Conservation (phyloP, 2,113 vertebrate species). For the Bagarius yarrelli region DNA sequence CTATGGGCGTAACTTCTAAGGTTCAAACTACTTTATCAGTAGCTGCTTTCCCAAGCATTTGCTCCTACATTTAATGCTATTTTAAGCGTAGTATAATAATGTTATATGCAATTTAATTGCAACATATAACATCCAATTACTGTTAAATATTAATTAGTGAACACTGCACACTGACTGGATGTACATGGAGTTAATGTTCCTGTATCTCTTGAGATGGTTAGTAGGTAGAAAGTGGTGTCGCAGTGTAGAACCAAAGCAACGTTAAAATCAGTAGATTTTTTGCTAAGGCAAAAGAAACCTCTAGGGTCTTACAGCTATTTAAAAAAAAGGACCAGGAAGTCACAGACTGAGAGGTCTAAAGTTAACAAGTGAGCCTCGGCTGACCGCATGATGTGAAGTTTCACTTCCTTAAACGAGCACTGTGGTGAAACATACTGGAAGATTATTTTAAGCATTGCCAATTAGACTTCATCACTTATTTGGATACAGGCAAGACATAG, state of each 20-base stretch:
- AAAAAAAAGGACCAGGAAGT: constrained; percentile 9
- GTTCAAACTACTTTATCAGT: too few species aligned
- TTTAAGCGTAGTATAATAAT: neutral
- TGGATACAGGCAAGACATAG: neutral
- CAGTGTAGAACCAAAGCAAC: constrained; percentile 55
- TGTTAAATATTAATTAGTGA: neutral
- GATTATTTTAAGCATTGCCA: neutral
- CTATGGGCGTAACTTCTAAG: too few species aligned
- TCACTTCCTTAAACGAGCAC: constrained; percentile 25
- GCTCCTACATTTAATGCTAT: neutral
- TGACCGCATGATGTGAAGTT: constrained; percentile 36
- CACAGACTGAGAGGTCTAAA: neutral
- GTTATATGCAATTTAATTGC: neutral
- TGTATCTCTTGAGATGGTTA: constrained; percentile 57
- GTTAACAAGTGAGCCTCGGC: neutral
- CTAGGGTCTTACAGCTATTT: constrained; percentile 17
- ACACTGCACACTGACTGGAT: neutral
- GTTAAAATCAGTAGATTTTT: constrained; percentile 46
- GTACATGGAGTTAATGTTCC: constrained; percentile 44
- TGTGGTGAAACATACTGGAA: neutral
- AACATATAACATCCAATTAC: neutral
- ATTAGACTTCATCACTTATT: neutral
- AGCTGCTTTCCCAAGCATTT: neutral
- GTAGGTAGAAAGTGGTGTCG: constrained; percentile 57
- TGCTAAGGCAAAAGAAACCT: constrained; percentile 48